Percentiles rank a stretch among this genome's conserved stretches.
These are phyloP conservation scores for Barbus barbus DNA, from an alignment of 2,113 vertebrate genomes.

Conservation along the genomic window DNA sequence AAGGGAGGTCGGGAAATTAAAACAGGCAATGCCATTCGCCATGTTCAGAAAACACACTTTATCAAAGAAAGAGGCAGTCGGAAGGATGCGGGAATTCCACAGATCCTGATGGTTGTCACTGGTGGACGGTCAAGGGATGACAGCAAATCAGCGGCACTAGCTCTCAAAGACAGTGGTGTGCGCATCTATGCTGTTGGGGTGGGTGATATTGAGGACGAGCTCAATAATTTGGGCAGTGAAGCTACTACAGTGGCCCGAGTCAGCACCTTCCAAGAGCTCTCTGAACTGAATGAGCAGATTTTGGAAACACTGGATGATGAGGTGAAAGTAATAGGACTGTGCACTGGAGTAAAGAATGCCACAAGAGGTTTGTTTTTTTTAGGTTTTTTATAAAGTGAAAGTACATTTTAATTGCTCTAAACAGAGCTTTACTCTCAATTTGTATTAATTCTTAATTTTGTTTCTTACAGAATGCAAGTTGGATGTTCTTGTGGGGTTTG, in stretches of 20 bases:
- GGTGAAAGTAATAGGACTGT: no score
- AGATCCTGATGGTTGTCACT: conserved; percentile 87
- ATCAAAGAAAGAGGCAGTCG: conserved; percentile 87
- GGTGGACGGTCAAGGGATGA: conserved; percentile 86
- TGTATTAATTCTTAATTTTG: no score
- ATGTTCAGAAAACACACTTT: conserved; percentile 84
- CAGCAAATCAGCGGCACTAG: conserved; percentile 77
- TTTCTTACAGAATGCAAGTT: no score
- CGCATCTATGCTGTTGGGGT: conserved; percentile 88
- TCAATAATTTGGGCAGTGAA: conserved; percentile 82
- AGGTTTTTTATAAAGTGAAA: no score
- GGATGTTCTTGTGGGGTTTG: no score
- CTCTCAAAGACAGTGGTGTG: conserved; percentile 76
- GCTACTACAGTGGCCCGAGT: conserved; percentile 80
- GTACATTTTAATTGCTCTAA: no score
- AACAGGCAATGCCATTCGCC: conserved; percentile 82
- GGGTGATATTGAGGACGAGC: conserved; percentile 78
- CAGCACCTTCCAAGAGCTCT: conserved; percentile 77
- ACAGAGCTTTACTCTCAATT: no score
- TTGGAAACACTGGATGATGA: conserved; percentile 82
- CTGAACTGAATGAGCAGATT: conserved; percentile 89
- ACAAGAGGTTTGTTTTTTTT: no score
- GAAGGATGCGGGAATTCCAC: conserved; percentile 82
- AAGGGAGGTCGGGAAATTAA: conserved; percentile 85
- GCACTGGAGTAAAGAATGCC: no score